Evolutionary conservation across 2,797 vertebrate species (phyloP), one percentile per base, ranked within the genome.

Genomic region (Danio albolineatus): DNA sequence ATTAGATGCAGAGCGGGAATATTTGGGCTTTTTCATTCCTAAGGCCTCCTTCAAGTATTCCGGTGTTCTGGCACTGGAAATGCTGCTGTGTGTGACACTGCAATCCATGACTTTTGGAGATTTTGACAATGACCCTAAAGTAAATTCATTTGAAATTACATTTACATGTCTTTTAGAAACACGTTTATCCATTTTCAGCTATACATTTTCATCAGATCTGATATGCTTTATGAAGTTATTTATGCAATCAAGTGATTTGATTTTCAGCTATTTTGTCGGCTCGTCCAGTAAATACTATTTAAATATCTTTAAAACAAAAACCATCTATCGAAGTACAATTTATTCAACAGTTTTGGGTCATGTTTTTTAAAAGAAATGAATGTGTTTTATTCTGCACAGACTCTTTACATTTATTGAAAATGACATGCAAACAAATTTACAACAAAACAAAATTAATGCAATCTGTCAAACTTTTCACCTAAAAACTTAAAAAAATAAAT

Each of bases 31-130:
- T 89, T 89, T 95, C 85, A 88, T 89, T 83, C 93, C 93, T 54
- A 95, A 41, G 14, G 93, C 94, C 86, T 95, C 94, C 82, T 93
- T 95, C 82, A 96, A 89, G 74, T 95, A 93, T 78, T 95, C 92
- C 0, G 94, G 93, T 41, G 90, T 91, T 80, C 86, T 83, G 62
- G 85, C 83, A 53, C 84, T 0, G 6, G 16, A 82, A 36, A 75
- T 79, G 75, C 76, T 79, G 1, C 73, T 5, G 6, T 85, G 83
- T 5, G 92, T 88, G 41, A 57, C 66, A n/a, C 92, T 89, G 82
- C 72, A 87, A 66, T 92, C 92, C 28, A 92, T 87, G 80, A 91
- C 91, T 76, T 90, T 83, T 21, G 89, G 70, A 53, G 54, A 83
- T 71, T 90, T 88, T 69, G 88, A 91, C 78, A 89, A 54, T 85